Evolutionary conservation across 2,797 vertebrate species (phyloP), one percentile per base, ranked within the genome.

Genomic region (Periparus ater): DNA sequence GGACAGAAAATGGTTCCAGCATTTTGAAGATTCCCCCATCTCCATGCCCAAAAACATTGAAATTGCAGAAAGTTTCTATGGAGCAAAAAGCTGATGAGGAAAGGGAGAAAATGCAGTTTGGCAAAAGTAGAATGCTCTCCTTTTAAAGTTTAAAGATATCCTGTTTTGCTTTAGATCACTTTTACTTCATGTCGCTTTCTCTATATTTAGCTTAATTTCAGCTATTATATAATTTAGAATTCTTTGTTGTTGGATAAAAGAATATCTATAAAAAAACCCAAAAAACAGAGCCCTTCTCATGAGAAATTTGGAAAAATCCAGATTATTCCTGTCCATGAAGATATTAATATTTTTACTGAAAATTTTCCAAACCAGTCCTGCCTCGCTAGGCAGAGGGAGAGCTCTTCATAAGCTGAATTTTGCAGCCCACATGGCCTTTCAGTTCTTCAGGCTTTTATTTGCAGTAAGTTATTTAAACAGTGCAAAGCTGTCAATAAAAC

Each of bases 291-390:
- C 71, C 63, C 55, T 84, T 81, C 83, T 78, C 93, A 82, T 79
- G 60, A 96, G 80, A 95, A 85, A 91, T 95, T 94, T 95, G 76
- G 90, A 95, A 94, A 95, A 96, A 94, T 92, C 79, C 85, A 93
- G 83, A 96, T 93, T 90, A 94, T 90, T 96, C 58, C 58, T 91
- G 58, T 20, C 73, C 88, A 60, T 66, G 79, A 94, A 90, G 85
- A 95, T 94, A 96, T 85, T 94, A 94, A 91, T 96, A 95, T 95
- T 96, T 94, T 87, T 79, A 94, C 91, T 96, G 94, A 96, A 67
- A 45, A 22, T 71, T 80, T 92, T 95, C 92, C 96, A 96, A 95
- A 79, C 74, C 91, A 91, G 68, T 58, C 67, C 78, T 93, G 87
- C 57, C 75, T 89, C 68, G 74, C 38, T 53, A n/a, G 63, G 63